Base-by-base conservation (phyloP, 2,113 vertebrate genomes). In the Campylomormyrus tamandua region DNA sequence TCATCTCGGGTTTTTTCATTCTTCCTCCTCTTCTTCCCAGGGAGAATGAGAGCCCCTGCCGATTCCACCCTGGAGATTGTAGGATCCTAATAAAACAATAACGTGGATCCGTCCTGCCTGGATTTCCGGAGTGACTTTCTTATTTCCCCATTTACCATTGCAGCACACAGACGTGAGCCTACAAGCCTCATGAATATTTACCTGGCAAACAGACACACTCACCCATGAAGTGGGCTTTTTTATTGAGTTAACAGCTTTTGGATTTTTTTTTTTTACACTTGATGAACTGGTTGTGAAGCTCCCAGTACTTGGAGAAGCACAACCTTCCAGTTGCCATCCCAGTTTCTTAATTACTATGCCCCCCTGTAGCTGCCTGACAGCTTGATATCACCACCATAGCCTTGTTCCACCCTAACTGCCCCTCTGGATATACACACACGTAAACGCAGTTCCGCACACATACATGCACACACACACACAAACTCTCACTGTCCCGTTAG, bases 1-100 rank as follows among this genome's bases (percentile, higher is more conserved):
- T 83, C 91, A 91, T 90, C 91, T 92, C 91, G 87, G 58, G 10
- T 42, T 39, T 89, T 83, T 74, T 56, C 52, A 56, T 87, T 53
- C 46, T 86, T 45, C 19, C 13, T 42, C 48, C 50, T n/a, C 49
- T 52, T 35, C 70, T 52, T 74, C 46, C 46, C 24, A 24, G 45
- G 15, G 27, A 52, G 66, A 10, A 31, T 50, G 39, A 53, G 85
- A 53, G 31, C 50, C 70, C 5, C 88, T 89, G 27, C 50, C 27
- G 4, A 10, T 24, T 31, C 70, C 19, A 6, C 70, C 27, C 8
- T 49, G 48, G 88, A 89, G 66, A 35, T 42, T 31, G 70, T 17
- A 52, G 17, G 24, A 35, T 27, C 24, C 10, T 45, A 49, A 74
- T 48, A 74, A 74, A 74, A 58, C 13, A 77, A 77, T 24, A 35